A percentile compares a stretch with the other conserved stretches of the same genome.
These are phyloP conservation scores for Haliclystus octoradiatus DNA, from an alignment of 30 jellyfish, hydroid and myxozoan species.

Conservation along the genomic window DNA sequence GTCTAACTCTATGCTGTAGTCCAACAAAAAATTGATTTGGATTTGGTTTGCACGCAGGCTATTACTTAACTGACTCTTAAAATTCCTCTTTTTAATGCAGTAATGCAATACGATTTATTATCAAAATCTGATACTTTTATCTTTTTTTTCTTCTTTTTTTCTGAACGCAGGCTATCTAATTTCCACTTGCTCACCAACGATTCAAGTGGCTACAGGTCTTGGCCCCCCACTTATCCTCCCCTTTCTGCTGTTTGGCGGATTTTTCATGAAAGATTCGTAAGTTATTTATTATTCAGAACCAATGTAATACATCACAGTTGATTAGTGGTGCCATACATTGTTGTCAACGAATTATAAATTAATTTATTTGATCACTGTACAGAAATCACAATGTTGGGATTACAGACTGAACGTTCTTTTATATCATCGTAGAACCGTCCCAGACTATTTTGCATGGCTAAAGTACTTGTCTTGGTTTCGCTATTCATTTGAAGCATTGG, in stretches of 20 bases:
- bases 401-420: background rate
- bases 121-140: too few species aligned
- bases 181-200: constrained; percentile 86
- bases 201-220: constrained; percentile 88
- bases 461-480: constrained; percentile 92
- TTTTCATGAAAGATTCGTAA: constrained; percentile 84
- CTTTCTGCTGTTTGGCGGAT: constrained; percentile 91
- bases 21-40: too few species aligned
- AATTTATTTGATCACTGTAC: too few species aligned
- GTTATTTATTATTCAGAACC: background rate
- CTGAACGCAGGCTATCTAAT: constrained; percentile 55
- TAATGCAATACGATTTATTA: too few species aligned
- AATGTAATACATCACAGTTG: background rate
- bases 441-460: constrained; percentile 85
- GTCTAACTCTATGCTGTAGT: too few species aligned
- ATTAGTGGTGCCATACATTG: background rate
- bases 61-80: too few species aligned
- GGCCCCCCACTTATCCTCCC: constrained; percentile 98
- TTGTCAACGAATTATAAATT: too few species aligned
- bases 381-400: too few species aligned
- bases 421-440: constrained; percentile 57
- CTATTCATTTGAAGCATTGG: constrained; percentile 78
- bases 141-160: too few species aligned
- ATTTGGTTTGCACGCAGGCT: too few species aligned
- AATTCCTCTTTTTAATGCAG: too few species aligned